Evolutionary conservation across 2,113 vertebrate species (phyloP), one percentile per base, ranked within the genome.

Genomic region (Ailurus styani): DNA sequence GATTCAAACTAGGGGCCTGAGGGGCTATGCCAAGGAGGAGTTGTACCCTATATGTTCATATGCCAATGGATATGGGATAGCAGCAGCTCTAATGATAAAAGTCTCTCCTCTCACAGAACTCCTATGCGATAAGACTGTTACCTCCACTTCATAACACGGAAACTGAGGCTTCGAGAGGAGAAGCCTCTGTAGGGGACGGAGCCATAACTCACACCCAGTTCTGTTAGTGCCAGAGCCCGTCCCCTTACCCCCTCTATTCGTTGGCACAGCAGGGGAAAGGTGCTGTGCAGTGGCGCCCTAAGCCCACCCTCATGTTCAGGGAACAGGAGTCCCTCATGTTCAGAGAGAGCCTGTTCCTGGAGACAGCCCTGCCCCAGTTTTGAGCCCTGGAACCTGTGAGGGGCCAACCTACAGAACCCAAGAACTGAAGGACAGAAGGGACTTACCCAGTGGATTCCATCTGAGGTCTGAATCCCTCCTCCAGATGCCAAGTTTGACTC

Each of bases 201-300:
- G 81, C 34, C 8, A 42, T 31, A 87, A 47, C 8, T 75, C 62
- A 7, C 6, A 7, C 79, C 54, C 20, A 5, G 55, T 72, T 70
- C 84, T 20, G 12, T 70, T 8, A 3, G 72, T 50, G 21, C 34
- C 79, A 34, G 18, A 23, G 70, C 62, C 89, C 2, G 3, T 14
- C n/a, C n/a, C 62, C 25, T 37, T 9, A 6, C 1, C 73, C 11
- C 18, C 29, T 78, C 40, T 37, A 0, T 4, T 55, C 1, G 2
- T 47, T 27, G 54, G 70, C 25, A 50, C 23, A 10, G 21, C 11
- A 68, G 23, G 55, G 34, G 42, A 50, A 47, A 68, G 60, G 17
- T 7, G 18, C 8, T 23, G 7, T 1, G 27, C 3, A 0, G 40
- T 7, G 9, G 27, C 4, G 64, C 40, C 45, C 78, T 6, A 5